phyloP scores from a whole-genome alignment of 2,113 vertebrate species.

The Gallinago paraguaiae region DNA sequence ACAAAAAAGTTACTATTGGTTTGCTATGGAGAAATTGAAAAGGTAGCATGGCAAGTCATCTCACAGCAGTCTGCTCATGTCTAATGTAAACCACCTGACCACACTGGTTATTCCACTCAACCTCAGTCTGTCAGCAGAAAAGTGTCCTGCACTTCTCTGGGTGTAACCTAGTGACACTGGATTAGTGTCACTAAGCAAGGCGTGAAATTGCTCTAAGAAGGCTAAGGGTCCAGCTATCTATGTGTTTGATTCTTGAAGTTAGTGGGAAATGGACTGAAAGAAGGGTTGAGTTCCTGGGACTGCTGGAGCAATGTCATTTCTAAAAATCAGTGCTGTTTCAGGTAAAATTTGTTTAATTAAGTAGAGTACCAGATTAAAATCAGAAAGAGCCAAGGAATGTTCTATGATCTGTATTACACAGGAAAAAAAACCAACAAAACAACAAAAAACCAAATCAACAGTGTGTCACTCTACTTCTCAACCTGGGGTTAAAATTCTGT shows the following conservation, averaged over 20 bases:
- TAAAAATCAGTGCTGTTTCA: neutral
- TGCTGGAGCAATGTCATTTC: neutral
- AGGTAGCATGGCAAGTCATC: neutral
- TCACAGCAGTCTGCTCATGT: neutral
- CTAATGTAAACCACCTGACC: neutral
- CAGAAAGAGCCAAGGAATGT: neutral
- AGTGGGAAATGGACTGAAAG: neutral
- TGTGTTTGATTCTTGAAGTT: neutral
- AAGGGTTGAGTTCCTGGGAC: neutral
- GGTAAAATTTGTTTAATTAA: neutral
- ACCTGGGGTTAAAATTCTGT: neutral
- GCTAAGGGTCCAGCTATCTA: neutral
- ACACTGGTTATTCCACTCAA: neutral
- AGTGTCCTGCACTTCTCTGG: neutral
- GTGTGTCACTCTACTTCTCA: neutral
- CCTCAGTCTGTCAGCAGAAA: neutral
- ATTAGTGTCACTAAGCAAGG: neutral
- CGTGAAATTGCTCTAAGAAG: neutral
- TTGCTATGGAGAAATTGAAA: neutral
- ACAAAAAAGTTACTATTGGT: neutral
- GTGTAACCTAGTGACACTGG: neutral
- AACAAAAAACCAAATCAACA: neutral
- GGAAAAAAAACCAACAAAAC: no score
- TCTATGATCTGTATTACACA: neutral
- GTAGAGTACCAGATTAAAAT: neutral